Conservation (phyloP, 2,797 vertebrate species). For the Semotilus atromaculatus region DNA sequence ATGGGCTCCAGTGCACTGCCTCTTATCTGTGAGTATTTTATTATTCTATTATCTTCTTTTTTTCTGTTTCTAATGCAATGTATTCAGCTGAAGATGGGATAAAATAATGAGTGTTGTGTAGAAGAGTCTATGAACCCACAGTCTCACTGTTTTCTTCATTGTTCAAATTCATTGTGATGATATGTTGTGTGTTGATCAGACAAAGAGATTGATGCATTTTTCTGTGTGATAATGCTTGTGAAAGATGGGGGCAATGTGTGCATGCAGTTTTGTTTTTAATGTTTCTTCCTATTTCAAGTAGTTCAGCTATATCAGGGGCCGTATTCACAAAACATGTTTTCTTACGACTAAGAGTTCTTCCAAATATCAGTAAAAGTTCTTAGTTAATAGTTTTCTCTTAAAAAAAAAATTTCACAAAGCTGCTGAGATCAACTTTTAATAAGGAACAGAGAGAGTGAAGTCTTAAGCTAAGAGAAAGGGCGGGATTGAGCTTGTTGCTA, state of each 20-base stretch:
- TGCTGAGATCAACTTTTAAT: no score
- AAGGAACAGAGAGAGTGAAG: no score
- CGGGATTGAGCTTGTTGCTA: no score
- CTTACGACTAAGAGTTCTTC: no score
- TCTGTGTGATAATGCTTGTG: neutral
- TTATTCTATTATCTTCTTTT: neutral
- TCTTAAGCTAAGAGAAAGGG: no score
- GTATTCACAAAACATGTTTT: no score
- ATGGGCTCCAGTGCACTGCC: neutral
- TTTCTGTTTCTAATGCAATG: neutral
- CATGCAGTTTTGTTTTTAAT: neutral
- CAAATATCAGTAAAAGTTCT: no score
- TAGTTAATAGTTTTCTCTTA: no score
- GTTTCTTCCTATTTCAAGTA: neutral
- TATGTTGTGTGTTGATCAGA: neutral
- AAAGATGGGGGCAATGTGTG: neutral
- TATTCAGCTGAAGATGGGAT: neutral
- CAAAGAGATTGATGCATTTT: neutral
- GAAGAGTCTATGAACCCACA: neutral
- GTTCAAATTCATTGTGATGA: neutral
- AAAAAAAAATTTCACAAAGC: no score
- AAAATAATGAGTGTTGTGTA: neutral
- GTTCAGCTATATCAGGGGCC: neutral
- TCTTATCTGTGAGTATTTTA: neutral
- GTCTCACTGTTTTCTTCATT: neutral